Base-by-base conservation (phyloP, 2,888 invertebrate species). In the Pegoplata infirma region DNA sequence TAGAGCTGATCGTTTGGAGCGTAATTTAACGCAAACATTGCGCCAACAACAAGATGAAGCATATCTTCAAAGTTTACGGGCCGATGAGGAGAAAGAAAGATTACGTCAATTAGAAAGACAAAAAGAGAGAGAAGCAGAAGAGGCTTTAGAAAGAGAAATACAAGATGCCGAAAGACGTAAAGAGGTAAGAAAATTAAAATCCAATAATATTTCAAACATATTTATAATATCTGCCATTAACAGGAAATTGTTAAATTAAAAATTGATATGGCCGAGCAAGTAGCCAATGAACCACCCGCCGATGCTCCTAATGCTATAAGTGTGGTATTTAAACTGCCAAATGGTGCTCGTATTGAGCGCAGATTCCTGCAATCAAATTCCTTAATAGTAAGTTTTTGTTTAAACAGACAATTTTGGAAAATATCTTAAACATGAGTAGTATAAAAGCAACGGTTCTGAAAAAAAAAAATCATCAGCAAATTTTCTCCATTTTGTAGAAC, bases 51-150 rank as follows among this genome's bases (percentile, higher is more conserved):
- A 99, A 88, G 98, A 99, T 89, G 95, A 95, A 87, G 98, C 98
- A 0, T 99, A 98, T 87, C 92, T 95, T 87, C 96, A 96, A 88
- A 98, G 98, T 4, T 90, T 98, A 46, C 92, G 94, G 46, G 97
- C 97, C 0, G 98, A 99, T 90, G 97, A 98, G 89, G 97, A 98
- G 89, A 98, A 98, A 90, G 98, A 98, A 88, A 91, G 95, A 0
- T 91, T 91, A 58, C 92, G 93, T 40, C 92, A 92, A 82, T 92
- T 93, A 80, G 93, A 93, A 82, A 89, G 90, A 3, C 91, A 91
- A 76, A 92, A 91, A 16, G 89, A 90, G 7, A 91, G 90, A 46
- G 89, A 90, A 82, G 89, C 90, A 66, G 90, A 90, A 81, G 90
- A 90, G 82, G 89, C 90, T 84, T 89, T 91, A 85, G 88, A 91